phyloP scores from a whole-genome alignment of 1,140 invertebrate genomes.

The Orussus abietinus region DNA sequence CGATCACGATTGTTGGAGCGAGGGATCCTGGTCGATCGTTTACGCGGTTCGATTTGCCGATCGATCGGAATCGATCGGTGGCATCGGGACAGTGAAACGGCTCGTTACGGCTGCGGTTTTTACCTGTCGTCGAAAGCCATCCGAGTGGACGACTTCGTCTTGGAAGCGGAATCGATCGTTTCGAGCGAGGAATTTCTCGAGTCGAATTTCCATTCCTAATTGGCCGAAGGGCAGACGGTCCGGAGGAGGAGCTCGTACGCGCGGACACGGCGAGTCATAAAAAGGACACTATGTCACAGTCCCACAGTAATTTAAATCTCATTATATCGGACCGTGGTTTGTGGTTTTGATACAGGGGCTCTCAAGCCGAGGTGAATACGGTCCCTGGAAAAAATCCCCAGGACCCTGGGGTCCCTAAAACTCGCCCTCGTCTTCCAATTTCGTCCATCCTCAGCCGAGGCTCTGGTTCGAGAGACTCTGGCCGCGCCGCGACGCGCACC shows the following conservation, averaged over 20 bases:
- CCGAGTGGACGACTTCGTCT: no score
- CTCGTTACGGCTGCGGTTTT: no score
- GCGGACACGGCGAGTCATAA: slow-evolving; percentile 22
- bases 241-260: slow-evolving; percentile 2
- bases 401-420: not conserved
- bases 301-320: slow-evolving; percentile 50
- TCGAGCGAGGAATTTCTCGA: slow-evolving; percentile 22
- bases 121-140: no score
- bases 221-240: slow-evolving; percentile 16
- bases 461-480: slow-evolving; percentile 27
- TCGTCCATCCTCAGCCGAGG: slow-evolving; percentile 8
- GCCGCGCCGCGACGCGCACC: slow-evolving; percentile 20
- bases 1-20: no score
- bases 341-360: slow-evolving; percentile 35
- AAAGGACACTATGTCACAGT: slow-evolving; percentile 42
- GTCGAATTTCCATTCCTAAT: slow-evolving; percentile 39
- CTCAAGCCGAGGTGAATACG: slow-evolving; percentile 25
- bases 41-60: no score
- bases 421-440: not conserved
- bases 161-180: slow-evolving; percentile 35
- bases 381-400: not conserved
- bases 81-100: no score
- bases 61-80: no score
- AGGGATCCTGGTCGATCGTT: no score
- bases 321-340: slow-evolving; percentile 46